Conservation (phyloP, 2,888 invertebrate species). For the Thumatha senex region DNA sequence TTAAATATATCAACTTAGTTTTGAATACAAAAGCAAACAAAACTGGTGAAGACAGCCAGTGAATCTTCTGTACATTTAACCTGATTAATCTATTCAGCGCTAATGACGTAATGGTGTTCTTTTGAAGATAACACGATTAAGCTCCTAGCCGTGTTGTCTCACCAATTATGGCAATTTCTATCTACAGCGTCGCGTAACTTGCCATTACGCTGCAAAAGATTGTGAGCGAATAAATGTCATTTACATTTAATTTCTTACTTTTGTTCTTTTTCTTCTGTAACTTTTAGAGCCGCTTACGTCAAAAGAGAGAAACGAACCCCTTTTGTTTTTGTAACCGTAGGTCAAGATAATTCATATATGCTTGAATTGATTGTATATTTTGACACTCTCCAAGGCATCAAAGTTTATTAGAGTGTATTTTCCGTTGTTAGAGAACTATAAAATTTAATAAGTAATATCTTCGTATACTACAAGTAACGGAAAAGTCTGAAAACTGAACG, state of each 20-base stretch:
- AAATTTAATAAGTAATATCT: too few relatives aligned
- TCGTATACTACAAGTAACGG: too few relatives aligned
- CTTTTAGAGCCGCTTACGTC: neutral
- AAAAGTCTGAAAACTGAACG: neutral
- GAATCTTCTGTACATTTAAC: slow-evolving; percentile 24
- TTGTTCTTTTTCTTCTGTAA: neutral
- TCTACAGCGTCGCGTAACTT: slow-evolving; percentile 18
- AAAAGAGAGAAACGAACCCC: too few relatives aligned
- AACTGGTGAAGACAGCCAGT: neutral
- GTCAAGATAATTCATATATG: too few relatives aligned
- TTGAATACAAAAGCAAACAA: neutral
- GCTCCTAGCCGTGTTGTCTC: slow-evolving; percentile 30
- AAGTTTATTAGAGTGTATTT: neutral
- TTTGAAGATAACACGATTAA: slow-evolving; percentile 33
- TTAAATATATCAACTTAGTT: neutral
- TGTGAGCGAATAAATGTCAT: slow-evolving; percentile 1
- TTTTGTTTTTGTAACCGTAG: too few relatives aligned
- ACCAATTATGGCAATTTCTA: slow-evolving; percentile 38
- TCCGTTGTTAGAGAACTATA: too few relatives aligned
- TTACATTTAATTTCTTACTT: slow-evolving; percentile 5
- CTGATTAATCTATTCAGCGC: slow-evolving; percentile 40
- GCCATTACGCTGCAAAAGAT: slow-evolving; percentile 27
- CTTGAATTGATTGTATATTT: too few relatives aligned
- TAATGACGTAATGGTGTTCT: slow-evolving; percentile 41
- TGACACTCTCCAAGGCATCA: too few relatives aligned